Base-by-base conservation (phyloP, 92 coral and sea anemone species). In the Scolanthus callimorphus region DNA sequence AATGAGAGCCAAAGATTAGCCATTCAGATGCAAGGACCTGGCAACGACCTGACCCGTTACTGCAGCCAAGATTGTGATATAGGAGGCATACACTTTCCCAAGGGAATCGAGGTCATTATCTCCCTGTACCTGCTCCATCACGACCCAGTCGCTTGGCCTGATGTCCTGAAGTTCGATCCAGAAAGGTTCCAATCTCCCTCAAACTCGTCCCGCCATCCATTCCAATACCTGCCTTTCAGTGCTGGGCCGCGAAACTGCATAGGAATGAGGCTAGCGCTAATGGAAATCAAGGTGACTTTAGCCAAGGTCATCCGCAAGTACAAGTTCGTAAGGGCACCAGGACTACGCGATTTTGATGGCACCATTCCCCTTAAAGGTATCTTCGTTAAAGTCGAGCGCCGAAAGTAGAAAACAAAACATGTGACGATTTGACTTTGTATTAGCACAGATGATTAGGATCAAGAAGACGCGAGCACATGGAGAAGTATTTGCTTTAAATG, bases 91-190 rank as follows among this genome's bases (percentile, higher is more conserved):
- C n/a, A n/a, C n/a, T n/a, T n/a, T n/a, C n/a, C n/a, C n/a, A n/a
- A n/a, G n/a, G n/a, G 84, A 1, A 37, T 62, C 31, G 79, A 63
- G 12, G 67, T 78, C 19, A 70, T 37, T 41, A 51, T 78, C 3
- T 73, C 79, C 1, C 13, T 55, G 17, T 78, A 70, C 28, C 52
- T 64, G 12, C 51, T 78, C 34, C 84, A 78, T 51, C 78, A 78
- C 45, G 79, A 78, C 50, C 84, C 84, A 20, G 62, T 69, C 19
- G 29, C 51, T 23, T 78, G 84, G 84, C 62, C 69, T 9, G 51
- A 78, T 12, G 71, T 78, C 13, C 46, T 46, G 57, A 63, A 62
- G 31, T 78, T 78, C 45, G 66, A 78, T 44, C 84, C 84, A 10
- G 79, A 70, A 3, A 72, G 70, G 30, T 78, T 78, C 53, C 70